Evolutionary conservation across 2,113 vertebrate genomes (phyloP).

Genomic region (Mola mola): DNA sequence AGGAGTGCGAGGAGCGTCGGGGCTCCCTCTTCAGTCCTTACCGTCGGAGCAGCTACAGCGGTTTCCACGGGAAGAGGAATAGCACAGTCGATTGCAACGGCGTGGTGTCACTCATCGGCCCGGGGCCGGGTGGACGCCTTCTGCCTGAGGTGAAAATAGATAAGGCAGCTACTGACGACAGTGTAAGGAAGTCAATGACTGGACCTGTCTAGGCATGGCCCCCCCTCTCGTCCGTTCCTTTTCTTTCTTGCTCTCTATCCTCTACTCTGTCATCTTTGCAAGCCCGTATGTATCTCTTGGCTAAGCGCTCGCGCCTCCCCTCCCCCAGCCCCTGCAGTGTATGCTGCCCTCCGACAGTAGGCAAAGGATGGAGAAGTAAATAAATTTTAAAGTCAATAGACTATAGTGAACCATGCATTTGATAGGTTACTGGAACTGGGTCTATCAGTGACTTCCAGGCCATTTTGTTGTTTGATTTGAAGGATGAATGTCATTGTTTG

Average conservation of each 20-base stretch:
- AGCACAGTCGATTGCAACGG: conserved; percentile 99
- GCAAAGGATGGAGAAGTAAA: conserved; percentile 74
- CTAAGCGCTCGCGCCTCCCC: conserved; percentile 70
- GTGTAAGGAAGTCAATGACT: conserved; percentile 86
- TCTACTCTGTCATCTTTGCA: conserved; percentile 76
- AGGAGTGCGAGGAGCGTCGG: conserved; percentile 94
- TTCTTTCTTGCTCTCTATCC: conserved; percentile 69
- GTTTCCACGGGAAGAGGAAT: conserved; percentile 94
- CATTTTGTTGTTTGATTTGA: conserved; percentile 56
- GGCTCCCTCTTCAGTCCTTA: conserved; percentile 97
- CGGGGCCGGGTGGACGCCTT: conserved; percentile 91
- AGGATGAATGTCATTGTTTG: conserved; percentile 60
- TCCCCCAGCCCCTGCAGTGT: conserved; percentile 74
- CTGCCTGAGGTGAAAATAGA: conserved; percentile 98
- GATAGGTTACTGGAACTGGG: conserved; percentile 45
- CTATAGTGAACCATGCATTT: conserved; percentile 27
- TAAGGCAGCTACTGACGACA: conserved; percentile 90
- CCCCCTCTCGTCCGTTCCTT: conserved; percentile 64
- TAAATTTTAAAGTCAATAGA: conserved; percentile 21
- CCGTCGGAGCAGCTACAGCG: conserved; percentile 93
- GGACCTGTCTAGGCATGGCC: conserved; percentile 88
- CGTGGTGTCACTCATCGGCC: conserved; percentile 96
- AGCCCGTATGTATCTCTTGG: conserved; percentile 78
- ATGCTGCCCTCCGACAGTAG: conserved; percentile 78
- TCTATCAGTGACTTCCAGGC: conserved; percentile 70